These are phyloP conservation scores for Pentamera pediparva DNA, from an alignment of 53 echinoderm and acorn worm species.

Conservation along the genomic window DNA sequence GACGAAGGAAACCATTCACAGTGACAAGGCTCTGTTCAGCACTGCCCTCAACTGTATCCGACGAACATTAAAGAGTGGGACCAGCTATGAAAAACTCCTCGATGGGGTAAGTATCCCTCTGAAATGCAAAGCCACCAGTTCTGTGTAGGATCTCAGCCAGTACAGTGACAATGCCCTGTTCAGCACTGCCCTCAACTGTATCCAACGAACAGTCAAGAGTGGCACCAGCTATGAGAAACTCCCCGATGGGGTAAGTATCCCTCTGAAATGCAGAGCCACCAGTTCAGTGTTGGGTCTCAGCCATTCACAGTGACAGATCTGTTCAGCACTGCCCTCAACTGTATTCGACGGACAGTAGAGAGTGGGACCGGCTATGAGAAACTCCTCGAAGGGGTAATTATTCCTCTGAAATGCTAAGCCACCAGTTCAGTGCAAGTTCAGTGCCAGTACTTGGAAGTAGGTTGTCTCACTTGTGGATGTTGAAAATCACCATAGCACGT, in stretches of 20 bases:
- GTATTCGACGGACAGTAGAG: slow-evolving; percentile 76
- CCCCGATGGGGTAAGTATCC: slow-evolving; percentile 14
- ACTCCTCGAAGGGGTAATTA: slow-evolving; percentile 15
- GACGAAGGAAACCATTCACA: slow-evolving; percentile 47
- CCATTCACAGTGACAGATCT: slow-evolving; percentile 72
- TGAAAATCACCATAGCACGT: too few species aligned
- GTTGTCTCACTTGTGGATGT: too few species aligned
- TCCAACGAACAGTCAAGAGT: slow-evolving; percentile 67
- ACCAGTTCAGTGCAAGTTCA: too few species aligned
- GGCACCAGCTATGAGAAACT: slow-evolving; percentile 39
- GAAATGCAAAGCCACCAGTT: too few species aligned
- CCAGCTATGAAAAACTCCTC: slow-evolving; percentile 16
- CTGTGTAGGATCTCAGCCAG: too few species aligned
- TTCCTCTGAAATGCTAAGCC: too few species aligned
- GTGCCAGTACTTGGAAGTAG: too few species aligned
- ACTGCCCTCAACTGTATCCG: slow-evolving; percentile 84
- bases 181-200: slow-evolving; percentile 85
- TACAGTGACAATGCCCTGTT: slow-evolving; percentile 80
- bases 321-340: slow-evolving; percentile 85
- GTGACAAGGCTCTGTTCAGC: slow-evolving; percentile 84
- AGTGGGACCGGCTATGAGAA: slow-evolving; percentile 44
- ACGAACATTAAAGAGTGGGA: slow-evolving; percentile 70
- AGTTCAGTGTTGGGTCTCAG: too few species aligned
- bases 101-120: slow-evolving; percentile 21
- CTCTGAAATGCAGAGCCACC: too few species aligned